Evolutionary conservation across 2,113 vertebrate species (phyloP).

Genomic region (human): DNA sequence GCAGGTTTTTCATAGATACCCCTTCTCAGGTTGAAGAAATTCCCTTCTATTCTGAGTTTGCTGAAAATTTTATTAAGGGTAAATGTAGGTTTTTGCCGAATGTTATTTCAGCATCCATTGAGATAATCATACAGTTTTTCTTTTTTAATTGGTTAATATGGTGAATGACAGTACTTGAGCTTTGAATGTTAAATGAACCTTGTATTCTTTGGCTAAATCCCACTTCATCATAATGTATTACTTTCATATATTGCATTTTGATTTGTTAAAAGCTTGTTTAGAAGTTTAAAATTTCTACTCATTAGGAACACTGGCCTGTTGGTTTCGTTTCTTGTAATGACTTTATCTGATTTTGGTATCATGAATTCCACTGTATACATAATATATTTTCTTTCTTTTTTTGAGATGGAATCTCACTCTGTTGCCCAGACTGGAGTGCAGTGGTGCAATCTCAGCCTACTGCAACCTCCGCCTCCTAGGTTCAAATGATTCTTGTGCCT

Average conservation of each 20-base stretch:
- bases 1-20: background rate
- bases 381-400: background rate
- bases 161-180: background rate
- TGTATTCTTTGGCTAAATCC: background rate
- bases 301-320: background rate
- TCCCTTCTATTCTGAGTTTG: background rate
- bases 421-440: no score
- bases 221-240: background rate
- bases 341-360: background rate
- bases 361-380: conserved; percentile 4
- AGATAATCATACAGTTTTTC: background rate
- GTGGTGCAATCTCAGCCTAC: no score
- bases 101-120: background rate
- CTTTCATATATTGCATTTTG: background rate
- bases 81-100: background rate
- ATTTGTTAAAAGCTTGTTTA: background rate
- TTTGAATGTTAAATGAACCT: background rate
- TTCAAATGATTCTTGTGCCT: no score
- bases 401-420: no score
- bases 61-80: background rate
- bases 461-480: no score
- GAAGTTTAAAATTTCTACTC: background rate
- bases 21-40: background rate
- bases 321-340: background rate
- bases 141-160: background rate